These are phyloP conservation scores for Girardia tigrina DNA, from an alignment of 2,888 invertebrate species.

Conservation along the genomic window DNA sequence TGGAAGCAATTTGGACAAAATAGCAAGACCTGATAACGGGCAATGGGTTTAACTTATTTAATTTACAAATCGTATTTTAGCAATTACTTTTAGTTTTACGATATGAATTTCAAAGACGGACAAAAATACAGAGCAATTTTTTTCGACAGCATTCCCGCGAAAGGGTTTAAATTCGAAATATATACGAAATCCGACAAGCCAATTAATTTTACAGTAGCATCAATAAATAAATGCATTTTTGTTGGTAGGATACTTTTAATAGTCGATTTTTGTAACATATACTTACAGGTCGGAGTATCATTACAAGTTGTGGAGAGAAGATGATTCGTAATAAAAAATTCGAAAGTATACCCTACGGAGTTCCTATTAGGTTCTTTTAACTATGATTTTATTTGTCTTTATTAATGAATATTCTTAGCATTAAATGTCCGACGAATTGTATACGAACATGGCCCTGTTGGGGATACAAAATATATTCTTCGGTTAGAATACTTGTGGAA, in stretches of 20 bases:
- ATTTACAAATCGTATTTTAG: neutral
- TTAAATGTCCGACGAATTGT: slow-evolving; percentile 8
- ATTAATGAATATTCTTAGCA: neutral
- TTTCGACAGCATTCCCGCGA: slow-evolving; percentile 11
- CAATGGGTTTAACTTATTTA: neutral
- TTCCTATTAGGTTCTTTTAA: slow-evolving; percentile 24
- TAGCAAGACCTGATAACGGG: neutral
- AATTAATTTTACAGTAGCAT: neutral
- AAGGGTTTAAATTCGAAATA: neutral
- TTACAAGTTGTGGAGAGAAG: slow-evolving; percentile 28
- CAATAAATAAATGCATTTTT: slow-evolving; percentile 17
- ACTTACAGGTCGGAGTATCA: neutral
- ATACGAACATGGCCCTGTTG: slow-evolving; percentile 27
- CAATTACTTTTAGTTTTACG: neutral
- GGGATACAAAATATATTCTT: slow-evolving; percentile 26
- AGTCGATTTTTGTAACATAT: neutral
- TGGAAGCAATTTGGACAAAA: neutral
- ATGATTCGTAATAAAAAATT: neutral
- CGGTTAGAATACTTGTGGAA: neutral
- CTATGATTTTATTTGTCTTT: neutral
- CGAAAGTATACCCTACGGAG: neutral
- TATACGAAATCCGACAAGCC: neutral
- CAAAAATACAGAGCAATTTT: neutral
- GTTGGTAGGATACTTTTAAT: neutral
- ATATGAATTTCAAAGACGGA: neutral